Base-by-base conservation (phyloP, 2,797 vertebrate genomes). In the Gymnothorax javanicus region DNA sequence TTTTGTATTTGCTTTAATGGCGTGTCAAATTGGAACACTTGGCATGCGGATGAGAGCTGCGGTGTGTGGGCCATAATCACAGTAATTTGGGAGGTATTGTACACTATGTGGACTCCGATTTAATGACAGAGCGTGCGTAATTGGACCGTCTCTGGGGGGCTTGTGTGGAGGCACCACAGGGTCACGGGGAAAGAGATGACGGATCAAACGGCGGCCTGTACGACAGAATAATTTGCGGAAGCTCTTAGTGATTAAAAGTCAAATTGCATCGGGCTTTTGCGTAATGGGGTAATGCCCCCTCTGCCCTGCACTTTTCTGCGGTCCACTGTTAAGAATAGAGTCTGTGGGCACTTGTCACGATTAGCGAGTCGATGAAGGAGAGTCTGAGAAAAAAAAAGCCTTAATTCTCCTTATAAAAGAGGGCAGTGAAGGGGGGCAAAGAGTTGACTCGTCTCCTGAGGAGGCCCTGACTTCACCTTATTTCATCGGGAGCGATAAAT, bases 401-500 rank as follows among this genome's bases (percentile, higher is more conserved):
- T 4, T 15, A 13, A 13, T 2, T 20, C 15, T 3, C 62, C 8
- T 23, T 67, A 1, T 67, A 33, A 7, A 6, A 0, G 20, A 17
- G 43, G 33, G 13, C 7, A 17, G 2, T 0, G 13, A 52, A 50
- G 7, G 17, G 79, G 11, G 17, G 23, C 2, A 56, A 15, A 9
- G 62, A 69, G 60, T 67, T 75, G 27, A 15, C 73, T 62, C 83
- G 86, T 87, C 82, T 90, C 86, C 86, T 88, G 60, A 82, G 85
- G 50, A 85, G 84, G 60, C 62, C 77, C 67, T 62, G 27, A 84
- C 90, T 59, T 88, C 67, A 92, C 89, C 88, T 88, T 89, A 85
- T 87, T 90, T 89, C 67, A 88, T 87, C 82, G 52, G 9, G 54
- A 62, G 86, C 84, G 88, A 90, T 91, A 84, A 90, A 92, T 71